These are phyloP conservation scores for Varecia variegata DNA, from an alignment of 2,797 vertebrate species.

Conservation along the genomic window DNA sequence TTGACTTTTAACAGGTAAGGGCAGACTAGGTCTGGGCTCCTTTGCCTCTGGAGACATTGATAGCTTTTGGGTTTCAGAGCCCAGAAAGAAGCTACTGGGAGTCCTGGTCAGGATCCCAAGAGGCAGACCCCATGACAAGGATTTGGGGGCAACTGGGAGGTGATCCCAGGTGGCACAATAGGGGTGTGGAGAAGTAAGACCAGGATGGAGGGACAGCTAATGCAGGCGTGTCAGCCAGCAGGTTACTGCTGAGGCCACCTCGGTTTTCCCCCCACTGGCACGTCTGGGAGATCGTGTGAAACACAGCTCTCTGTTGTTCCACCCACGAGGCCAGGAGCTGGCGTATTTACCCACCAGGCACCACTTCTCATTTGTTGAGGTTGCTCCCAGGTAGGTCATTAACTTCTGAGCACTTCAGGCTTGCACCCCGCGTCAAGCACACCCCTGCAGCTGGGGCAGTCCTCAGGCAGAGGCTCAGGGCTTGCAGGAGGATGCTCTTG, in stretches of 20 bases:
- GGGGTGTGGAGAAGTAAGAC: background rate
- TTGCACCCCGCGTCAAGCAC: background rate
- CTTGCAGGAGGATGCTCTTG: background rate
- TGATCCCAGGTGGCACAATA: background rate
- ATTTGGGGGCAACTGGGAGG: background rate
- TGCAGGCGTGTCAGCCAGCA: background rate
- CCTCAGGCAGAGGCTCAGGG: background rate
- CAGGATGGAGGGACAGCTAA: background rate
- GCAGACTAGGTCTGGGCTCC: background rate
- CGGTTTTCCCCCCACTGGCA: rapidly evolving
- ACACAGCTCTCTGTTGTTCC: background rate
- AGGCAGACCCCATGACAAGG: background rate
- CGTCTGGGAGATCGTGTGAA: background rate
- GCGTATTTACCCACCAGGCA: background rate
- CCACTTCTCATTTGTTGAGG: rapidly evolving
- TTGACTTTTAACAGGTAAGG: background rate
- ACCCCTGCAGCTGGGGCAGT: too few relatives aligned
- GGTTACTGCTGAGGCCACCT: rapidly evolving
- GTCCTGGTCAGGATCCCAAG: background rate
- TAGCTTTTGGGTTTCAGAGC: background rate
- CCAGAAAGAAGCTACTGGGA: background rate
- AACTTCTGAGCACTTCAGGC: background rate
- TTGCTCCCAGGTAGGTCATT: background rate
- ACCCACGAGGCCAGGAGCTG: background rate
- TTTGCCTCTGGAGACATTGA: background rate